Base-by-base conservation (phyloP, 2,113 vertebrate species). In the Scatophagus argus region DNA sequence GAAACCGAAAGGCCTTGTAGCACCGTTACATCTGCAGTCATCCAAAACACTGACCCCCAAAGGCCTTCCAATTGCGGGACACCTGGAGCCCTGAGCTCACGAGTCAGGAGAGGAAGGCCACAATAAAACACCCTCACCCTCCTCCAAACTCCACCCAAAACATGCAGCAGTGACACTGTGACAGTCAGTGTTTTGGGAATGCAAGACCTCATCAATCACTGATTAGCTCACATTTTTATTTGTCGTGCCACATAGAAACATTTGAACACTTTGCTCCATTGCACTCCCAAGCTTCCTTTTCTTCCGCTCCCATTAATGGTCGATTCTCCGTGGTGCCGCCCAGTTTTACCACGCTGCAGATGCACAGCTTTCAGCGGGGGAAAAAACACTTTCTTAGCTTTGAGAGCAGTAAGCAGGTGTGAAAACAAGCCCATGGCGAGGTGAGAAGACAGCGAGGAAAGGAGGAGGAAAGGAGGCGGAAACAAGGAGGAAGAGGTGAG, bases 321-420 rank as follows among this genome's bases (percentile, higher is more conserved):
- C 31, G 31, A 91, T 90, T 88, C 81, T 85, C 74, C 77, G 36
- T 27, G 80, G 83, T 74, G 68, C 75, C 80, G 74, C 88, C 89
- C 83, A 74, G 59, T 72, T 83, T 81, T 2, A 52, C 66, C 81
- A 55, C 10, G 43, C 65, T 47, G 68, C 83, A 86, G 84, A 88
- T 87, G 86, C 82, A 56, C 65, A 58, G 66, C 74, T 64, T 34
- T n/a, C 34, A 52, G 44, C 49, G 49, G 47, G 31, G 54, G 17
- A 39, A 39, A 39, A 12, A 19, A 8, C 36, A 77, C 68, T 66
- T 56, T 56, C 71, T 16, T 14, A 41, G 29, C 41, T 65, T 54
- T 71, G 47, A 79, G 76, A 70, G 62, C 36, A 51, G 46, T 60
- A 73, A 88, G 91, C 92, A 93, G 92, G 93, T 94, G 94, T 91